Evolutionary conservation across 2,888 invertebrate species (phyloP), one percentile per base, ranked within the genome.

Genomic region (Asteroscopus sphinx): DNA sequence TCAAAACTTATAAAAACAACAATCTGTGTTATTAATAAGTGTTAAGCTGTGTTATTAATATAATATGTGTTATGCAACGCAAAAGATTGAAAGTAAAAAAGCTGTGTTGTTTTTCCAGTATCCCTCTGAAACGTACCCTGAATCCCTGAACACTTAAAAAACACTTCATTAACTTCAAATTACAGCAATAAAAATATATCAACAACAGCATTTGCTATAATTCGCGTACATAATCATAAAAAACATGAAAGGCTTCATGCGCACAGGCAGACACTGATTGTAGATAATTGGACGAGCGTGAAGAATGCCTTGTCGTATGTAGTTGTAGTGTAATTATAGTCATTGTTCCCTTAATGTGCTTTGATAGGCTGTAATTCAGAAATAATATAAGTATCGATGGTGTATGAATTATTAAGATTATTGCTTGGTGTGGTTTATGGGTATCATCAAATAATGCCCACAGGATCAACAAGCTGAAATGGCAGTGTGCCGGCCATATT

Each of bases 321-420:
- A 35, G 55, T 70, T 65, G 48, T n/a, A 46, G 11, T 39, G 44
- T 74, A 63, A 74, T 74, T 61, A 68, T 54, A 58, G 68, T 58
- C 36, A 70, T 73, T 71, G 71, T 65, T 41, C 36, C 15, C 21
- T 21, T 73, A 62, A 73, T 73, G 39, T 52, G 35, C 41, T 26
- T 3, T 7, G 30, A 45, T 44, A 13, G 13, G 16, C 12, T 51
- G 46, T 69, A 39, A 73, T 73, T 63, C 54, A 46, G 36, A 55
- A 40, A 17, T 42, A 40, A 51, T n/a, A n/a, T n/a, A 53, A 59
- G 49, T 60, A 76, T 81, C 77, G 78, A 68, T 70, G 75, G 54
- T 56, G 51, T 28, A 17, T 46, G 13, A 45, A 33, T 58, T 65
- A 39, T 49, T 26, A 2, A 11, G n/a, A 25, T 35, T 35, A 37